These are phyloP conservation scores for Choloepus hoffmanni DNA, from an alignment of 2,113 vertebrate species.

Conservation along the genomic window DNA sequence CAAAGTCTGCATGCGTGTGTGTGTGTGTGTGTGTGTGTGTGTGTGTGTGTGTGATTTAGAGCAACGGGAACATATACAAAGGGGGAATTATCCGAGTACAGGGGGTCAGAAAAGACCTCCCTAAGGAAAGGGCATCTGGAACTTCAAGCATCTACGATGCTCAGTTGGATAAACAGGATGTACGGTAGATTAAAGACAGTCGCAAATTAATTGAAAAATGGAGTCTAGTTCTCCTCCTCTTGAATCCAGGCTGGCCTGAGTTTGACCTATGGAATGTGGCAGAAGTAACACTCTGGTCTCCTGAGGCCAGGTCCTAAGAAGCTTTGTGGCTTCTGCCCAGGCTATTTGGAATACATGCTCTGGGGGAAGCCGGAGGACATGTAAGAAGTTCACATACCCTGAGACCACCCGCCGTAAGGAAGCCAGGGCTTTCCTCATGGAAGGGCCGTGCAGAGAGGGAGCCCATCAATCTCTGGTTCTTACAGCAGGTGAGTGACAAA, in stretches of 20 bases:
- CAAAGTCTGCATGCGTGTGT: not conserved
- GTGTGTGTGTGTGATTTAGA: not conserved
- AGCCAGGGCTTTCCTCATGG: not conserved
- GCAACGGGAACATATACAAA: not conserved
- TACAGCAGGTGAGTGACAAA: too few relatives aligned
- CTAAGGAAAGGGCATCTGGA: not conserved
- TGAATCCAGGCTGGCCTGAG: not conserved
- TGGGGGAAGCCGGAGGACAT: not conserved
- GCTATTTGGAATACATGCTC: not conserved
- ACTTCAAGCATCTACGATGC: not conserved
- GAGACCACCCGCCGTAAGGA: not conserved
- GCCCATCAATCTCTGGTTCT: not conserved
- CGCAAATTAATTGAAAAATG: not conserved
- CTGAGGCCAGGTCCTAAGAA: not conserved
- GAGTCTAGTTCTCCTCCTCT: not conserved
- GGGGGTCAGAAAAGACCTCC: not conserved
- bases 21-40: not conserved
- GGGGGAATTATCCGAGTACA: not conserved
- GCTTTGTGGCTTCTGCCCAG: too few relatives aligned
- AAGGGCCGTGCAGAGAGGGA: not conserved
- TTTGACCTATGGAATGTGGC: not conserved
- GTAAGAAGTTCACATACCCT: not conserved
- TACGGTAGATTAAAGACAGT: not conserved
- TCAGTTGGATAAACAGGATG: not conserved
- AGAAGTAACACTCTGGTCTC: not conserved